Evolutionary conservation across 1,140 invertebrate species (phyloP).

Genomic region (Achroia grisella): DNA sequence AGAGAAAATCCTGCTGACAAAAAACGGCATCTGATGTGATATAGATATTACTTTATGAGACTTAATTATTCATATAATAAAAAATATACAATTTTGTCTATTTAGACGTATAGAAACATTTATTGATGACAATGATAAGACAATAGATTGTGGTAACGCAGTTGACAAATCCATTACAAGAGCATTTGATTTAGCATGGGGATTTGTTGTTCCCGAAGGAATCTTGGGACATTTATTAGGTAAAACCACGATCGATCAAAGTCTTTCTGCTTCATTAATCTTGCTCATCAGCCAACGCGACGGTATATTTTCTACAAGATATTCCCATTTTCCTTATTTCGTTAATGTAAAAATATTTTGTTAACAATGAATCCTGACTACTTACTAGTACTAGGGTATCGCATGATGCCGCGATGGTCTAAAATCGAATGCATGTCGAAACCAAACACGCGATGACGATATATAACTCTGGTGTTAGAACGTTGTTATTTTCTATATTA

Average conservation of each 20-base stretch:
- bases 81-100: too few relatives aligned
- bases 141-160: neutral
- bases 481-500: too few relatives aligned
- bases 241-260: constrained; percentile 60
- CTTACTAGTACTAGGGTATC: neutral
- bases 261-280: constrained; percentile 62
- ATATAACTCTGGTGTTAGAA: neutral
- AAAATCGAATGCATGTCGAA: neutral
- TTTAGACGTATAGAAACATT: too few relatives aligned
- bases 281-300: constrained; percentile 48
- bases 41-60: too few relatives aligned
- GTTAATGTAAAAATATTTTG: constrained; percentile 23
- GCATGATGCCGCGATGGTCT: neutral
- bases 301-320: constrained; percentile 44
- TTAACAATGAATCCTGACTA: constrained; percentile 7
- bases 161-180: constrained; percentile 24
- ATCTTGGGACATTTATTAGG: constrained; percentile 40
- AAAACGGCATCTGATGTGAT: too few relatives aligned
- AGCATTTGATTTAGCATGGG: constrained; percentile 24
- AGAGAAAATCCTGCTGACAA: too few relatives aligned
- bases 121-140: too few relatives aligned
- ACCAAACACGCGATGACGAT: neutral
- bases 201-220: constrained; percentile 26
- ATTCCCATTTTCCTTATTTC: constrained; percentile 42
- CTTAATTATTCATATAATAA: too few relatives aligned